These are phyloP conservation scores for Zaprionus gabonicus DNA, from an alignment of 1,140 invertebrate species.

Conservation along the genomic window DNA sequence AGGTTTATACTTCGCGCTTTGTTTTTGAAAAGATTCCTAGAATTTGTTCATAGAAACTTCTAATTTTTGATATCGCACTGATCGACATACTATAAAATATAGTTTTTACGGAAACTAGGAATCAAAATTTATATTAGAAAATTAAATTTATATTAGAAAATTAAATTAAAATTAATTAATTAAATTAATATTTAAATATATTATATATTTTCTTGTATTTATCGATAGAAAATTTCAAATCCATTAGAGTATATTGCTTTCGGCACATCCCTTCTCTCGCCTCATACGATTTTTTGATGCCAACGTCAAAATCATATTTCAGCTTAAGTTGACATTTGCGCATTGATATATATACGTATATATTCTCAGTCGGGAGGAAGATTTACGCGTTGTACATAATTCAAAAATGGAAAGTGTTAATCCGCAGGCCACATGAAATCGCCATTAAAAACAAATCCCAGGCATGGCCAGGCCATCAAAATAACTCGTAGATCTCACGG, in stretches of 20 bases:
- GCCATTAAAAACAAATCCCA: conserved; percentile 71
- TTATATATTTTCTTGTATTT: no score
- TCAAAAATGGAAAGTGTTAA: conserved; percentile 70
- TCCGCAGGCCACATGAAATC: conserved; percentile 63
- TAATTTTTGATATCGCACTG: no score
- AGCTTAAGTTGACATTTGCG: conserved; percentile 53
- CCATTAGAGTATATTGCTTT: neutral
- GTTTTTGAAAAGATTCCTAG: neutral
- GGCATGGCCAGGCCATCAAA: conserved; percentile 55
- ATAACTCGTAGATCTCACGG: conserved; percentile 48
- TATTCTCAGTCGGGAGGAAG: conserved; percentile 28
- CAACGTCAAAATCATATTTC: conserved; percentile 58
- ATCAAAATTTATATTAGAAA: no score
- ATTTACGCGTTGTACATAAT: conserved; percentile 63
- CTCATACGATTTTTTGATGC: neutral
- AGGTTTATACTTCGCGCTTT: rapidly evolving
- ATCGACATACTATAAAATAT: no score
- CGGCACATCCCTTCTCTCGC: neutral
- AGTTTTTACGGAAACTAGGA: no score
- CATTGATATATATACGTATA: conserved; percentile 1
- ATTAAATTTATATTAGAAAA: no score
- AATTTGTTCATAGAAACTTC: no score
- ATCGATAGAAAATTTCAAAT: neutral
- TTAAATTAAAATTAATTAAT: no score
- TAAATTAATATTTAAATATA: no score